Conservation (phyloP, 2,888 invertebrate species). For the Drosophila ochracea region DNA sequence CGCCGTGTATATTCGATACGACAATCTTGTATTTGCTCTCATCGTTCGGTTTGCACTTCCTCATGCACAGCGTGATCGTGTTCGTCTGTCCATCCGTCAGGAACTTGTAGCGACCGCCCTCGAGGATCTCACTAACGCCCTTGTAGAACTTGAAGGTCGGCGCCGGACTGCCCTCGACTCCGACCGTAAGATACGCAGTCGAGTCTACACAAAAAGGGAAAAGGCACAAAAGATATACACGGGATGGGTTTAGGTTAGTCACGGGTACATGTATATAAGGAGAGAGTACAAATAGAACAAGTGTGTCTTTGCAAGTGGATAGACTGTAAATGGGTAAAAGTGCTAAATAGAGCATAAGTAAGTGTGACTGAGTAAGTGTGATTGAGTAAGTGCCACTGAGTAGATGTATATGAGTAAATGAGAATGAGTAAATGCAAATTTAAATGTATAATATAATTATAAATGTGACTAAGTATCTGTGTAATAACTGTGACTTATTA, state of each 20-base stretch:
- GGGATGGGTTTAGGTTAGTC: slow-evolving; percentile 12
- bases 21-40: slow-evolving; percentile 98
- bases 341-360: background rate
- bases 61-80: slow-evolving; percentile 96
- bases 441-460: background rate
- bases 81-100: slow-evolving; percentile 97
- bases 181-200: slow-evolving; percentile 96
- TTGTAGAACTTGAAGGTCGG: slow-evolving; percentile 98
- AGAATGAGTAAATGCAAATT: background rate
- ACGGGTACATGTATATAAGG: background rate
- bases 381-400: too few relatives aligned
- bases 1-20: slow-evolving; percentile 96
- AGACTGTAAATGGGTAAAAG: background rate
- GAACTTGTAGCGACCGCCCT: slow-evolving; percentile 97
- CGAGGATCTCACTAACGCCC: slow-evolving; percentile 96
- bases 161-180: slow-evolving; percentile 97
- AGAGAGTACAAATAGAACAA: background rate
- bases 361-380: background rate
- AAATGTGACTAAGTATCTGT: background rate
- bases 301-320: background rate
- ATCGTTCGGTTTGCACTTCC: slow-evolving; percentile 98
- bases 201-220: slow-evolving; percentile 87
- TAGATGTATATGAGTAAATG: background rate
- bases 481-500: background rate
- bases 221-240: slow-evolving; percentile 1